A percentile compares a stretch with the other conserved stretches of the same genome.
These are phyloP conservation scores for Mesorhabditis spiculigera DNA, from an alignment of 2,888 invertebrate genomes.

Conservation along the genomic window DNA sequence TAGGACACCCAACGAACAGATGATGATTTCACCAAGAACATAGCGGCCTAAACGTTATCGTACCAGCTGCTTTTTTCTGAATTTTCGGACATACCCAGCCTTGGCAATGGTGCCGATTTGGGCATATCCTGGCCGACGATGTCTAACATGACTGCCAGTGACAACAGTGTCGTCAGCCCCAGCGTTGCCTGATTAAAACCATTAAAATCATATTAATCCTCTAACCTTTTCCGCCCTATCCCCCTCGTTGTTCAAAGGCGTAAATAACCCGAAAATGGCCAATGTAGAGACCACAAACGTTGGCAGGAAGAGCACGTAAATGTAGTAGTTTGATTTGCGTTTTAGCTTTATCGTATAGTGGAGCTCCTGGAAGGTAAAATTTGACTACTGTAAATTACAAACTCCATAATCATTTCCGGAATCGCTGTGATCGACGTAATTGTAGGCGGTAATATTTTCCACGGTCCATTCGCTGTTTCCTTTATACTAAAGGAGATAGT, in stretches of 20 bases:
- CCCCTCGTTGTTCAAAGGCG: conserved; percentile 17
- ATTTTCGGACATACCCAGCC: conserved; percentile 9
- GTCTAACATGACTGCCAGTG: conserved; percentile 16
- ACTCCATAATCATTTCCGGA: conserved; percentile 4
- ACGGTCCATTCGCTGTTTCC: conserved; percentile 17
- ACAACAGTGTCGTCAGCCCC: conserved; percentile 16
- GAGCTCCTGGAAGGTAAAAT: conserved; percentile 12
- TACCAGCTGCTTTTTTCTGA: background rate
- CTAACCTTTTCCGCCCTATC: conserved; percentile 15
- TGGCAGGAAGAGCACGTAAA: conserved; percentile 15
- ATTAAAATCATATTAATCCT: too few relatives aligned
- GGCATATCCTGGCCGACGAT: conserved; percentile 19
- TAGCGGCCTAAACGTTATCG: conserved; percentile 8
- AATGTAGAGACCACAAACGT: conserved; percentile 16
- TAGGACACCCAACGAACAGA: conserved; percentile 13
- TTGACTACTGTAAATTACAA: background rate
- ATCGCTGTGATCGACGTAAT: background rate
- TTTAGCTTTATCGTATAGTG: conserved; percentile 10
- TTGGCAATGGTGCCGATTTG: conserved; percentile 13
- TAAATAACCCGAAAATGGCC: conserved; percentile 13
- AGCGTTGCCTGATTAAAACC: conserved; percentile 14
- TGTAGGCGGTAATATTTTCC: background rate
- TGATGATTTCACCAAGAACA: conserved; percentile 14
- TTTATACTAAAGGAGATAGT: conserved; percentile 9
- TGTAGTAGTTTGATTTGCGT: conserved; percentile 13